Evolutionary conservation across 37 sponge, comb jelly and placozoan species (phyloP).

Genomic region (Beroe ovata): DNA sequence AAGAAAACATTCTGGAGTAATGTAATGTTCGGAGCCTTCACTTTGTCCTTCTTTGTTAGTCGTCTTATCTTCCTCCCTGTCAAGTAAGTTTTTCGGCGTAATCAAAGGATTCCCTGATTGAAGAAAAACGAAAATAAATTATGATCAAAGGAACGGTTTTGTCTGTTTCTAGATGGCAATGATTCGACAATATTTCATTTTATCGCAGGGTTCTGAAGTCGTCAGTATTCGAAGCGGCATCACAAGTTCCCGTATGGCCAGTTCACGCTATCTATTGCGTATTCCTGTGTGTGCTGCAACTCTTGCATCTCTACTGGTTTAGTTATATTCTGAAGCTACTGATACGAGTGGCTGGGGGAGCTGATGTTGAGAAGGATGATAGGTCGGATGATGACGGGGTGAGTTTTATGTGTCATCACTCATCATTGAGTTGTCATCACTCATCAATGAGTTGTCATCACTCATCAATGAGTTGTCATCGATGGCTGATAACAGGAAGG

Average conservation of each 20-base stretch:
- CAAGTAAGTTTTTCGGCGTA: slow-evolving; percentile 56
- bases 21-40: slow-evolving; percentile 5
- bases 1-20: slow-evolving; percentile 29
- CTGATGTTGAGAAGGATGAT: slow-evolving; percentile 8
- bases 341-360: neutral
- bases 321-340: slow-evolving; percentile 64
- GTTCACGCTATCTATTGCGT: neutral
- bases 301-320: slow-evolving; percentile 74
- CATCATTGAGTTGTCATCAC: too few species aligned
- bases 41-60: neutral
- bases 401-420: too few species aligned
- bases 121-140: too few species aligned
- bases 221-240: neutral
- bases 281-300: slow-evolving; percentile 8
- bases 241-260: neutral
- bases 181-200: too few species aligned
- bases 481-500: too few species aligned
- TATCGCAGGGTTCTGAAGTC: neutral
- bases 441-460: too few species aligned
- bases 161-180: too few species aligned
- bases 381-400: slow-evolving; percentile 48
- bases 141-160: too few species aligned
- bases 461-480: too few species aligned
- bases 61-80: slow-evolving; percentile 22
- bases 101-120: too few species aligned